Evolutionary conservation across 2,113 vertebrate genomes (phyloP), one percentile per base, ranked within the genome.

Genomic region (Heterotilapia buettikoferi): DNA sequence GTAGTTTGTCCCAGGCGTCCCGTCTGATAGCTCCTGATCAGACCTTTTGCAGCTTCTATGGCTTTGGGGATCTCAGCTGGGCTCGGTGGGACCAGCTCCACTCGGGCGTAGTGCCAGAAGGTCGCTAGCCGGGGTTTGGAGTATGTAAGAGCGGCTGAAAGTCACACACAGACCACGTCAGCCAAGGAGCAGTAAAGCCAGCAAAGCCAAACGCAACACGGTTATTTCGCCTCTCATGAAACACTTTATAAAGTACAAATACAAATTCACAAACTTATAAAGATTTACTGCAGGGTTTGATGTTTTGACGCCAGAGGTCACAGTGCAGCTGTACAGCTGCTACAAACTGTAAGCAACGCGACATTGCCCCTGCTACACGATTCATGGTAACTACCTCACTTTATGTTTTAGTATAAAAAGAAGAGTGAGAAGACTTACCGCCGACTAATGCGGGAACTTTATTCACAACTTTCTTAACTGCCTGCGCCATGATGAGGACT

Each of bases 101-200:
- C 98, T 59, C 93, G 97, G 61, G 98, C 98, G 21, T 98, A 98
- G 80, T 96, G 86, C 98, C 97, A 98, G 93, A 99, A 99, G 40
- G 97, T 98, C 50, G 97, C 96, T 45, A 99, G 83, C 31, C 97
- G 96, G 76, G 98, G 98, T 93, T 94, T 97, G 3, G 98, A 97
- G 93, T 97, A 98, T 4, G 94, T 96, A 83, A 97, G 96, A 85
- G 97, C 97, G 91, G 97, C 98, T 98, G 90, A n/a, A 94, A 26
- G 73, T 4, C 7, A 86, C 1, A 80, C 24, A 54, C 21, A 66
- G 1, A 63, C 9, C 7, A 21, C 8, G 1, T 86, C 26, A 53
- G 29, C 2, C 61, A 21, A 26, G 2, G 3, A 33, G 45, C 45
- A 78, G 45, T 29, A 78, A 12, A 16, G 3, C 5, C 9, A 68